Evolutionary conservation across 2,113 vertebrate genomes (phyloP), one percentile per base, ranked within the genome.

Genomic region (Eptatretus burgeri): DNA sequence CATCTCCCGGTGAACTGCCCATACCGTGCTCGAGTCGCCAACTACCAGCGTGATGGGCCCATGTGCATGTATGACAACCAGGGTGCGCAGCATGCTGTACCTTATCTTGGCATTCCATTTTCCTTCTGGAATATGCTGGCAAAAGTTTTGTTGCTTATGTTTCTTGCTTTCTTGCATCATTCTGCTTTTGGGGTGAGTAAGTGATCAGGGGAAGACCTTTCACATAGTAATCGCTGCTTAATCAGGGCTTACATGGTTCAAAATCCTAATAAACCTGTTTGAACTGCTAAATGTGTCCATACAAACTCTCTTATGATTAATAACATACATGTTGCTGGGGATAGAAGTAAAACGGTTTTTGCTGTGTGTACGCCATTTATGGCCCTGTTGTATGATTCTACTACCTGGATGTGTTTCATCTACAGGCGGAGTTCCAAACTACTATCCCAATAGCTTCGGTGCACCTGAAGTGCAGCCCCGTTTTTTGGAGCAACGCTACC

Each of bases 1-100:
- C 85, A 95, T 66, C 71, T 98, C 56, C 84, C 89, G 1, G 89
- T 98, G 60, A 98, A 98, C 72, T 94, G 91, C 69, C 89, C 91
- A 17, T 95, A 67, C 72, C 77, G 76, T 65, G 9, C 83, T 66
- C 78, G 81, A 0, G 81, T 93, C 66, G 71, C 81, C 70, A 93
- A 86, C 72, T 98, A 95, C 73, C 86, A 95, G 73, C 78, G 87
- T 2, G 91, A 98, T 1, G 89, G 91, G 9, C 81, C 81, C 1
- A 98, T 98, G 91, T 94, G 87, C 51, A 63, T 84, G 64, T 63
- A 63, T 11, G 81, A 98, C 71, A 98, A 95, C 70, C 91, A 93
- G 72, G 87, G 82, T 85, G 56, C 10, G 56, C 12, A 17, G 11
- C 56, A n/a, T 60, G 56, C 13, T 41, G 27, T 41, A 41, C 27